phyloP scores from a whole-genome alignment of 2,888 invertebrate species.

The Parochlus steinenii region DNA sequence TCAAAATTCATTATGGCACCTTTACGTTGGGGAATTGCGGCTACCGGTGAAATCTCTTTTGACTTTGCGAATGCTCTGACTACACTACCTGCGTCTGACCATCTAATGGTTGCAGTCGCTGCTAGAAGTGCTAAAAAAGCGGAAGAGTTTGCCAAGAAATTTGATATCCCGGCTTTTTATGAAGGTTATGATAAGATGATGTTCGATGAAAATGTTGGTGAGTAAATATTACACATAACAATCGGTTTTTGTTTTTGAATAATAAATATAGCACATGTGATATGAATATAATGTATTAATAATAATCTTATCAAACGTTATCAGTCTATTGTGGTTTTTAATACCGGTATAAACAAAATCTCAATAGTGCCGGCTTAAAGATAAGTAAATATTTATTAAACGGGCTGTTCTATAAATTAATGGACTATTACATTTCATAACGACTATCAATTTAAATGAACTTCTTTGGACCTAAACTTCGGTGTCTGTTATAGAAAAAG shows the following conservation, averaged over 20 bases:
- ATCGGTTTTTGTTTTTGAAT: background rate
- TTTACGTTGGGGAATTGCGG: conserved; percentile 37
- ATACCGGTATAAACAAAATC: no score
- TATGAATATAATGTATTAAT: no score
- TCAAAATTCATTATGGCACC: conserved; percentile 4
- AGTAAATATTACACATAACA: conserved; percentile 13
- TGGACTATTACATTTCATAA: no score
- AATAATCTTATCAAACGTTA: no score
- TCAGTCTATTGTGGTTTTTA: no score
- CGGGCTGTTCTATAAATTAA: no score
- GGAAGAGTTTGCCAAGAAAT: conserved; percentile 33
- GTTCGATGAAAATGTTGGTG: conserved; percentile 35
- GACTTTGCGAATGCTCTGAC: conserved; percentile 36
- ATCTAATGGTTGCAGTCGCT: conserved; percentile 34
- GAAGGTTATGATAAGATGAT: conserved; percentile 37
- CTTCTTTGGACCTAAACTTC: no score
- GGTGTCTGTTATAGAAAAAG: no score
- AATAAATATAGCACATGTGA: no score
- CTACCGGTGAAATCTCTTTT: conserved; percentile 37
- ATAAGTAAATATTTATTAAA: no score
- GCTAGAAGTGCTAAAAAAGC: conserved; percentile 34
- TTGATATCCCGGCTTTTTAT: conserved; percentile 33
- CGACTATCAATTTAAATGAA: no score
- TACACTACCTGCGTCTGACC: conserved; percentile 28
- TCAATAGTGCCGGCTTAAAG: no score